Evolutionary conservation across 2,888 invertebrate genomes (phyloP).

Genomic region (Agriopis leucophaearia): DNA sequence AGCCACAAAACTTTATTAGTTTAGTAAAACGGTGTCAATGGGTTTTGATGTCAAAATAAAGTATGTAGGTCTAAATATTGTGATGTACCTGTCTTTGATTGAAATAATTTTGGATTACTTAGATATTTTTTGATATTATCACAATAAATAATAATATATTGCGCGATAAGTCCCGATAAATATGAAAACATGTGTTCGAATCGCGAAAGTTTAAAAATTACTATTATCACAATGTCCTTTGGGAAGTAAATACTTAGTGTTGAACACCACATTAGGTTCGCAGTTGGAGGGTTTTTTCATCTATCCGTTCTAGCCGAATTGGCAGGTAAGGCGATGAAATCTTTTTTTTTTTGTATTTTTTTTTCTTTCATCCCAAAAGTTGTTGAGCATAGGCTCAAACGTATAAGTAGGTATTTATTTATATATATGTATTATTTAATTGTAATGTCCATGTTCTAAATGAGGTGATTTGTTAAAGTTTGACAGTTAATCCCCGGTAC

Average conservation of each 20-base stretch:
- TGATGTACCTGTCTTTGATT: constrained; percentile 64
- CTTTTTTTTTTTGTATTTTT: neutral
- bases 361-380: neutral
- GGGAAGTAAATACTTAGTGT: too few species aligned
- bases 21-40: constrained; percentile 65
- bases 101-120: constrained; percentile 60
- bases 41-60: constrained; percentile 66
- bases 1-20: constrained; percentile 35
- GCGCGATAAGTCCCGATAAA: too few species aligned
- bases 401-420: neutral
- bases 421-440: neutral
- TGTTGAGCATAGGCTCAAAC: too few species aligned
- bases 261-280: too few species aligned
- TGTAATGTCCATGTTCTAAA: neutral
- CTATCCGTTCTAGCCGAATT: neutral
- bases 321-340: neutral
- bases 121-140: neutral
- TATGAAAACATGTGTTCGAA: too few species aligned
- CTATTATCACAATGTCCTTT: too few species aligned
- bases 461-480: constrained; percentile 16
- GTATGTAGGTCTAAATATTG: constrained; percentile 67
- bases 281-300: neutral
- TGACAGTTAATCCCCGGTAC: constrained; percentile 15
- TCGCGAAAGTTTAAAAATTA: too few species aligned
- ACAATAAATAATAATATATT: too few species aligned